phyloP scores from a whole-genome alignment of 2,888 invertebrate species.

The Drosophila prolongata region DNA sequence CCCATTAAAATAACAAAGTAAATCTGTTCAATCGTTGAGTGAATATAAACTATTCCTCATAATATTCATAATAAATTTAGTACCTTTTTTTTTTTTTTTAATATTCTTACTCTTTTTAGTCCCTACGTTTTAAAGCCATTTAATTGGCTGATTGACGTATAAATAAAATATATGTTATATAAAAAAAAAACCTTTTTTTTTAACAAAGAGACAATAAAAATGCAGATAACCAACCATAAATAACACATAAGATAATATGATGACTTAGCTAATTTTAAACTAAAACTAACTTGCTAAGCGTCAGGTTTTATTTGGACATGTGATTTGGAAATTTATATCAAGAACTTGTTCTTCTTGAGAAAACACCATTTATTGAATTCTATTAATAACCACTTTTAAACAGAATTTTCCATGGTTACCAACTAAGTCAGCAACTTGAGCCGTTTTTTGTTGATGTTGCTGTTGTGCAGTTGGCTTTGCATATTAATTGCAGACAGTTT shows the following conservation, averaged over 20 bases:
- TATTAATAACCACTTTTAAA: background rate
- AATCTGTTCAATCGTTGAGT: too few relatives aligned
- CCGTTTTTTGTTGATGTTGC: conserved; percentile 19
- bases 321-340: too few relatives aligned
- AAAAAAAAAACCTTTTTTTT: too few relatives aligned
- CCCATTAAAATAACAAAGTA: too few relatives aligned
- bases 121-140: too few relatives aligned
- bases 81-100: background rate
- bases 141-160: too few relatives aligned
- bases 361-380: too few relatives aligned
- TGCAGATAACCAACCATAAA: background rate
- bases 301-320: too few relatives aligned
- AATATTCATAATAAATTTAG: background rate
- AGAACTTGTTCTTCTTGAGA: too few relatives aligned
- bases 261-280: background rate
- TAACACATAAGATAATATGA: background rate
- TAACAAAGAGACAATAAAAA: conserved; percentile 1
- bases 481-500: conserved; percentile 43
- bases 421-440: conserved; percentile 21
- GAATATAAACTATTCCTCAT: too few relatives aligned
- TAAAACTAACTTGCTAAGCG: background rate
- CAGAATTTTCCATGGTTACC: conserved; percentile 15
- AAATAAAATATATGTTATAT: too few relatives aligned
- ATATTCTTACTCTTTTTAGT: too few relatives aligned
- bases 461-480: conserved; percentile 27